Conservation (phyloP, 2,113 vertebrate genomes). For the Meleagris gallopavo region DNA sequence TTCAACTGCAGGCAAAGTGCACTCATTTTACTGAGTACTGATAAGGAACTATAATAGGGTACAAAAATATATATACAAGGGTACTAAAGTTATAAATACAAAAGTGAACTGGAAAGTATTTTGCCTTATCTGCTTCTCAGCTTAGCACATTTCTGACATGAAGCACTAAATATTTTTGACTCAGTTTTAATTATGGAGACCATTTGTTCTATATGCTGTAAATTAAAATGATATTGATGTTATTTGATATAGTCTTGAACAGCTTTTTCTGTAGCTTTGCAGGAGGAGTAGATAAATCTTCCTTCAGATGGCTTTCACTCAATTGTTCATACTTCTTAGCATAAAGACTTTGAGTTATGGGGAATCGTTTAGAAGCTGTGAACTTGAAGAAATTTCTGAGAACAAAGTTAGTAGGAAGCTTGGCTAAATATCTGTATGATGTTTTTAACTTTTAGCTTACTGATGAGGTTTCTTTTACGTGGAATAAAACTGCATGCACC, state of each 20-base stretch:
- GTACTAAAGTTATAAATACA: not conserved
- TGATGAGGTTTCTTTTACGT: not conserved
- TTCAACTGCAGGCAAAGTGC: not conserved
- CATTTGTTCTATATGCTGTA: not conserved
- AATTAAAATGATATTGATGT: not conserved
- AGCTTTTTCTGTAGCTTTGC: not conserved
- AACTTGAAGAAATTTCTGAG: not conserved
- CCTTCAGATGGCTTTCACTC: not conserved
- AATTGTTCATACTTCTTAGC: not conserved
- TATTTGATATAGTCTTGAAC: not conserved
- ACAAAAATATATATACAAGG: not conserved
- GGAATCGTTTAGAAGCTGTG: not conserved
- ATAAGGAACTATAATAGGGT: not conserved
- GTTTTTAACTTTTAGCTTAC: not conserved
- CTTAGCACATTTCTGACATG: not conserved
- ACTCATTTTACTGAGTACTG: not conserved
- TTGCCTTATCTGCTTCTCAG: not conserved
- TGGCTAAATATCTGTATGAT: not conserved
- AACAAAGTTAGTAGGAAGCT: not conserved
- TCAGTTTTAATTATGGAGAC: not conserved
- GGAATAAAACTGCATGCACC: too few species aligned
- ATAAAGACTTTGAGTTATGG: not conserved
- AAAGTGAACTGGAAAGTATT: not conserved
- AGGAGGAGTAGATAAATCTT: not conserved
- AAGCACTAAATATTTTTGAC: not conserved